Base-by-base conservation (phyloP, 2,888 invertebrate species). In the Tachina lurida region DNA sequence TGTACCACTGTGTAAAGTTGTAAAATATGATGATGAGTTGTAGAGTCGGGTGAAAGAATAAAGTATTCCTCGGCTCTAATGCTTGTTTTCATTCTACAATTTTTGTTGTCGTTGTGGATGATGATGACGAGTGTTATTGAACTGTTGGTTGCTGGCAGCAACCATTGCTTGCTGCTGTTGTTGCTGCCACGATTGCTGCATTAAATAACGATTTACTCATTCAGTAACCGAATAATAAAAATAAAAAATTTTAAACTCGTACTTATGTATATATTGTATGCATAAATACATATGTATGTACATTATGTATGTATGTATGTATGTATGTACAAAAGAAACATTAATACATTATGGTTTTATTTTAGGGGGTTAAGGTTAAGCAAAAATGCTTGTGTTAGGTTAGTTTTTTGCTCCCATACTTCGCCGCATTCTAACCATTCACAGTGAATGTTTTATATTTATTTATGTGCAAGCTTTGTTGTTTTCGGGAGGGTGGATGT, bases 321-420 rank as follows among this genome's bases (percentile, higher is more conserved):
- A 49, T 31, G 9, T 47, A 31, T 12, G 4, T 17, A 67, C 15
- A 70, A 10, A 77, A 49, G 49, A 8, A 12, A 8, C 60, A 68
- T 70, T 77, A 17, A 52, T 70, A 45, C 39, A 47, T 84, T 68
- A 76, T 63, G 73, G 70, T 70, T 80, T 71, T 79, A 71, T 83
- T 80, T 83, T 86, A 86, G 83, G 86, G 83, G 86, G 86, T 86
- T 86, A 86, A 86, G 86, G 86, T 86, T 86, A 86, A 76, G 63
- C 86, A 86, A 80, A 79, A 84, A 73, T 86, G 67, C 67, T 86
- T 86, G 86, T 83, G 86, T 80, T 83, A 86, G 86, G 86, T 86
- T 86, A 86, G 86, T 86, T 83, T 76, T 80, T 73, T 65, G 71
- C 82, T 75, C 75, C 83, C 79, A 76, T 78, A 56, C 79, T 45